Evolutionary conservation across 2,113 vertebrate genomes (phyloP).

Genomic region (Podarcis raffonei): DNA sequence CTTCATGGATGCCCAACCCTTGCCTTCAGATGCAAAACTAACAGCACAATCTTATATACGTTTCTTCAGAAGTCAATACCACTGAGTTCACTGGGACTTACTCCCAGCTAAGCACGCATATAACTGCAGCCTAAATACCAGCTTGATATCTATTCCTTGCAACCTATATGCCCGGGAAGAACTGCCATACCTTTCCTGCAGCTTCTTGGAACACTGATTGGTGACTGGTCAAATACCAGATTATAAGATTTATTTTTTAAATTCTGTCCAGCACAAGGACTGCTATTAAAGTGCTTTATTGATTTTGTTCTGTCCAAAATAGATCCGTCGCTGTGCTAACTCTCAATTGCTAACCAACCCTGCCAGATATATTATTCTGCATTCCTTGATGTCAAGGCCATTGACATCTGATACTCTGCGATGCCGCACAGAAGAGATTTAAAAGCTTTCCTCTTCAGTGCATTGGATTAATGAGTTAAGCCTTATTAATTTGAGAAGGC

Average conservation of each 20-base stretch:
- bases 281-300: constrained; percentile 40
- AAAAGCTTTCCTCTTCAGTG: neutral
- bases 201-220: constrained; percentile 38
- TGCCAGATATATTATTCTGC: constrained; percentile 39
- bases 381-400: constrained; percentile 9
- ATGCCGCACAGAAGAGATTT: neutral
- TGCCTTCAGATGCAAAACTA: neutral
- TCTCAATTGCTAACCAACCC: constrained; percentile 26
- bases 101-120: neutral
- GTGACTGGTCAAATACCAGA: constrained; percentile 56
- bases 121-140: neutral
- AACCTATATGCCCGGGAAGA: constrained; percentile 8
- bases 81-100: neutral
- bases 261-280: neutral
- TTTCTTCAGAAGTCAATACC: neutral
- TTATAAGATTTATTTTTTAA: constrained; percentile 57
- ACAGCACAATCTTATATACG: neutral
- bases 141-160: constrained; percentile 32
- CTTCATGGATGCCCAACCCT: neutral
- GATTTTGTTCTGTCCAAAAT: constrained; percentile 24
- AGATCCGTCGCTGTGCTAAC: constrained; percentile 23
- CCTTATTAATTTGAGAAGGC: constrained; percentile 17
- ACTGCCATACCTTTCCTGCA: constrained; percentile 27
- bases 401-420: neutral
- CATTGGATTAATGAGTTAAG: neutral